Evolutionary conservation across 2,113 vertebrate genomes (phyloP), one percentile per base, ranked within the genome.

Genomic region (Eurypyga helias): DNA sequence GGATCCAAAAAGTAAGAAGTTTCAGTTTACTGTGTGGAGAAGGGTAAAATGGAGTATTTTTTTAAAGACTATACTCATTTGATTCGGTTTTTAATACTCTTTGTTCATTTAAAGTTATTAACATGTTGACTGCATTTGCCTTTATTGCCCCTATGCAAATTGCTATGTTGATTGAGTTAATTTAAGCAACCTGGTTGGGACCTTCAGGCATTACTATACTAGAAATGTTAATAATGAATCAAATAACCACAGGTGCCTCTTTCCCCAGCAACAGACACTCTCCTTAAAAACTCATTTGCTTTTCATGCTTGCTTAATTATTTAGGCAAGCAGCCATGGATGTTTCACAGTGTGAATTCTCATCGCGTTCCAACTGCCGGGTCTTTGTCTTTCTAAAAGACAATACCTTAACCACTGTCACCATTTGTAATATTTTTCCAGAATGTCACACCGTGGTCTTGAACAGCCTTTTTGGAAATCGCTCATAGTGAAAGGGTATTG

Each of bases 251-350:
- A 97, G 95, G 97, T 97, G 95, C 95, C 94, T 96, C 96, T 97
- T 97, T 89, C 83, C 96, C 92, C 91, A 95, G 90, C 92, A 97
- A 97, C 95, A 97, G 94, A 96, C 96, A 95, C 72, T 95, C 90
- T 97, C 96, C 88, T 97, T 97, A 97, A 97, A 96, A 97, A 95
- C 94, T 95, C 94, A 95, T 97, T 97, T 97, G 96, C 95, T 97
- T 97, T 96, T 96, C 92, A 96, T 96, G 96, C 94, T 96, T 96
- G 89, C 90, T 97, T 97, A 97, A 93, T 97, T 97, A 96, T 97
- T 97, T 96, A 97, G 95, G 95, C 97, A 95, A 85, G 94, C 94
- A 97, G 96, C 97, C 95, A 95, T 92, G 89, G 96, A 92, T 95
- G 89, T 94, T 96, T 93, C 94, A 84, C 93, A 94, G 93, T 96